Evolutionary conservation across 2,888 invertebrate species (phyloP).

Genomic region (Dioctria linearis): DNA sequence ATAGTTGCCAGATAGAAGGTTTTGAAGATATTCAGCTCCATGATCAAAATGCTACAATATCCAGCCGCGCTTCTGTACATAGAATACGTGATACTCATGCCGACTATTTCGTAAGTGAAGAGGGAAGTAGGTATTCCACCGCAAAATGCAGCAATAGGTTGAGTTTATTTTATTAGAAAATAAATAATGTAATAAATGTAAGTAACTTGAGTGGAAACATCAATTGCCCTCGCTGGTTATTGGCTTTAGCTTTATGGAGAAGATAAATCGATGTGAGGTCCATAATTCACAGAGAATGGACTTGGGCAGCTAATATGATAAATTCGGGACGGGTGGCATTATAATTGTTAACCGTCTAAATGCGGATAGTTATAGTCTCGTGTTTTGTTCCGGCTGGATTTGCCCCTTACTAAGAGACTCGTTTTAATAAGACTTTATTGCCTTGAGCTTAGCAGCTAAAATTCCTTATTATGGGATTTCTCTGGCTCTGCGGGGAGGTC

Average conservation of each 20-base stretch:
- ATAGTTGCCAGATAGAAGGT: too few relatives aligned
- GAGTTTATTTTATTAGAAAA: too few relatives aligned
- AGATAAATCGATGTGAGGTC: background rate
- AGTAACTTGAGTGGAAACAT: slow-evolving; percentile 56
- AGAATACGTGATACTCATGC: too few relatives aligned
- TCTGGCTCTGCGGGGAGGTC: background rate
- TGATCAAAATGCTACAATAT: too few relatives aligned
- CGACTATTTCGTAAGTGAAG: too few relatives aligned
- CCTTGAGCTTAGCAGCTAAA: background rate
- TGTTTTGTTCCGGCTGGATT: background rate
- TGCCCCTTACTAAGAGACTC: background rate
- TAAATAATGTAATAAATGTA: too few relatives aligned
- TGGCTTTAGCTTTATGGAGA: slow-evolving; percentile 53
- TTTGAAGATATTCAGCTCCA: too few relatives aligned
- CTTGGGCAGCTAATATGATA: background rate
- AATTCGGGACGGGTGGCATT: background rate
- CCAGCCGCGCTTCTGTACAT: too few relatives aligned
- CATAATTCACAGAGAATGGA: background rate
- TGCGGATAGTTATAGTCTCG: slow-evolving; percentile 8
- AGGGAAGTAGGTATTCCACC: too few relatives aligned
- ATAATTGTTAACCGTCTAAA: slow-evolving; percentile 6
- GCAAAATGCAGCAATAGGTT: too few relatives aligned
- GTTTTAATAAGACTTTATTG: slow-evolving; percentile 31
- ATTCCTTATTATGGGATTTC: background rate
- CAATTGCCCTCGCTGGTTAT: slow-evolving; percentile 56